Base-by-base conservation (phyloP, 2,888 invertebrate species). In the Kuschelorhynchus macadamiae region DNA sequence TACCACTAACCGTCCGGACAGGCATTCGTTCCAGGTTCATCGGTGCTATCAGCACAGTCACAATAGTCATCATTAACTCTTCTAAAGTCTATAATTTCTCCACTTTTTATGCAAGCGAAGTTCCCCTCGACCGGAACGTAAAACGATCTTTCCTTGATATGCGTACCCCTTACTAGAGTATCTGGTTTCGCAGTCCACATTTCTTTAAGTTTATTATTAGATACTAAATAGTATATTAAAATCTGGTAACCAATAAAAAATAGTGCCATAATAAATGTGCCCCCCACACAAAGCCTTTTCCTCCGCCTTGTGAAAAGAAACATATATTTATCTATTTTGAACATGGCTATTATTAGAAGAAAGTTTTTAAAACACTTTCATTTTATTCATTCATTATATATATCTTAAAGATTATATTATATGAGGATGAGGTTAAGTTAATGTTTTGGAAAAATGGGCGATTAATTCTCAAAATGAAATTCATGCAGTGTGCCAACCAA, bases 51-150 rank as follows among this genome's bases (percentile, higher is more conserved):
- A 83, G 96, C 96, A 78, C 96, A 97, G 81, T 97, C 98, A 84
- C 98, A 98, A 59, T 97, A 89, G 18, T 95, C 94, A 84, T 98
- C 98, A 82, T 97, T 97, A 1, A 98, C 96, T 78, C 94, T 87
- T 11, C 16, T 21, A 46, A 60, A 67, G 14, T 53, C 56, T 1
- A 71, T 67, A 18, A 64, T 16, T 61, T 71, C 71, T 20, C 62
- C 55, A 56, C 71, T 71, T 52, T 56, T 64, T 9, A 71, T 60
- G 25, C 71, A 71, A 25, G 56, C 56, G n/a, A 70, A 70, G 57
- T 67, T 70, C n/a, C 70, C 70, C 47, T 70, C 14, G 5, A 5
- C 2, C 8, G 67, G 49, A 8, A 18, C 30, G 42, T 70, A 70
- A 42, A 67, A 70, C 9, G 11, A 5, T 7, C 53, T 25, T 44